phyloP scores from a whole-genome alignment of 2,888 invertebrate species.

The Galerucella calmariensis region DNA sequence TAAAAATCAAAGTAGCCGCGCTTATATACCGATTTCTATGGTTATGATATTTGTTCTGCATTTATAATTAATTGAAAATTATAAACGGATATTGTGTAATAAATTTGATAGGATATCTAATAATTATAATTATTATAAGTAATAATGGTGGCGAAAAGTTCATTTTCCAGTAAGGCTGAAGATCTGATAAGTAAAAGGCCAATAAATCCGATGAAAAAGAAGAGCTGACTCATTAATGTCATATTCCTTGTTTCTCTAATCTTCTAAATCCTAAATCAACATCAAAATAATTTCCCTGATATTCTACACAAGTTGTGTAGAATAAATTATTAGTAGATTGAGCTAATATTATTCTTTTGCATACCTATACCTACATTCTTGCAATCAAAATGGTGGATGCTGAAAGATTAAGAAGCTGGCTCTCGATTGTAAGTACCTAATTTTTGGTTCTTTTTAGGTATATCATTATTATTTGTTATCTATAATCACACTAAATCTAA shows the following conservation, averaged over 20 bases:
- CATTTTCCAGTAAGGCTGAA: not conserved
- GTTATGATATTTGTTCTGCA: too few relatives aligned
- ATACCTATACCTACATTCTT: not conserved
- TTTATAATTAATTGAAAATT: too few relatives aligned
- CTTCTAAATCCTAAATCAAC: too few relatives aligned
- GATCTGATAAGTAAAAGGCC: not conserved
- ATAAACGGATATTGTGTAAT: too few relatives aligned
- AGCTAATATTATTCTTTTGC: not conserved
- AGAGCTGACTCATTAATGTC: slow-evolving; percentile 2
- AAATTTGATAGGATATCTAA: too few relatives aligned
- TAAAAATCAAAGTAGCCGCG: too few relatives aligned
- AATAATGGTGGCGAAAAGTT: too few relatives aligned
- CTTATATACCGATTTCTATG: too few relatives aligned
- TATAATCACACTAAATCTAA: not conserved
- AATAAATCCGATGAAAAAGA: not conserved
- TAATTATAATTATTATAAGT: too few relatives aligned
- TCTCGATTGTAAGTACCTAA: slow-evolving; percentile 66
- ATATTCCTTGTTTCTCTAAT: not conserved
- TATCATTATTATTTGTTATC: not conserved
- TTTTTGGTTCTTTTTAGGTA: not conserved
- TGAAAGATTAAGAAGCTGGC: slow-evolving; percentile 66
- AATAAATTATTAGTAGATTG: too few relatives aligned
- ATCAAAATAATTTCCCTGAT: too few relatives aligned
- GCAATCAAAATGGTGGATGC: slow-evolving; percentile 61
- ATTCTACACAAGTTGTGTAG: not conserved